Evolutionary conservation across 2,797 vertebrate genomes (phyloP).

Genomic region (Bovichtus variegatus): DNA sequence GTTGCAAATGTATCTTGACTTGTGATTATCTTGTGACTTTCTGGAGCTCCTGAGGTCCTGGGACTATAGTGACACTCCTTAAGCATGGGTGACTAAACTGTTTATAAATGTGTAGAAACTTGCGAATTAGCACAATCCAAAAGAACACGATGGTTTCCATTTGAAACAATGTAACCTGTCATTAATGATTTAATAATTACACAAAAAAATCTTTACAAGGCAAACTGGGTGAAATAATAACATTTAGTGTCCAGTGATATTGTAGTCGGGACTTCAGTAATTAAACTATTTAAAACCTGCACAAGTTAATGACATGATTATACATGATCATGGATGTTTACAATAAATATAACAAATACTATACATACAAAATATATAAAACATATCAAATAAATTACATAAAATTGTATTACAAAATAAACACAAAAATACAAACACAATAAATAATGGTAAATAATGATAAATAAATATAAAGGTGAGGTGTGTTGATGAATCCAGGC

Average conservation of each 20-base stretch:
- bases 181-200: background rate
- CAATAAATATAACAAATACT: too few relatives aligned
- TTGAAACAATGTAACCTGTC: background rate
- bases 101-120: background rate
- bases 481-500: background rate
- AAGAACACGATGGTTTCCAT: background rate
- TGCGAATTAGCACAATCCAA: background rate
- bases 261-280: background rate
- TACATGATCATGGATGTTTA: too few relatives aligned
- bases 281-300: background rate
- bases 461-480: too few relatives aligned
- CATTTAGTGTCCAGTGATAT: background rate
- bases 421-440: too few relatives aligned
- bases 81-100: background rate
- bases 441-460: too few relatives aligned
- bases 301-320: too few relatives aligned
- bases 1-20: background rate
- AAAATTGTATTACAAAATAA: too few relatives aligned
- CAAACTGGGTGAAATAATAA: background rate
- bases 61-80: background rate
- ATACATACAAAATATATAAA: too few relatives aligned
- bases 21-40: constrained; percentile 7
- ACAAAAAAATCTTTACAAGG: background rate
- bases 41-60: background rate
- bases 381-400: too few relatives aligned